Conservation (phyloP, 2,113 vertebrate species). For the Rissa tridactyla region DNA sequence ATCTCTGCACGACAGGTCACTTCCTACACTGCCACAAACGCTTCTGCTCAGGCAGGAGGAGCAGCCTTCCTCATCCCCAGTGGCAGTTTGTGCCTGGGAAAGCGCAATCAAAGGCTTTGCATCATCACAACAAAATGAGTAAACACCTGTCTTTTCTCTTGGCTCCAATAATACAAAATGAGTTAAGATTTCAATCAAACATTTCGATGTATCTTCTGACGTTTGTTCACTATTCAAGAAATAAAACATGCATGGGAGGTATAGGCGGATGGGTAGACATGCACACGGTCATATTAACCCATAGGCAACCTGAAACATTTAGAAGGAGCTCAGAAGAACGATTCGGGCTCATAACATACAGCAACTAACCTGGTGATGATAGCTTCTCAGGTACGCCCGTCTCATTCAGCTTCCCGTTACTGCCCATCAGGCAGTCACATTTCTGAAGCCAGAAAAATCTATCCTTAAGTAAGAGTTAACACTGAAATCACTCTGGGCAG, state of each 20-base stretch:
- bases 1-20: not conserved
- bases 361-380: not conserved
- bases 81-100: not conserved
- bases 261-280: fast-evolving
- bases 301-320: not conserved
- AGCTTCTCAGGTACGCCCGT: not conserved
- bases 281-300: not conserved
- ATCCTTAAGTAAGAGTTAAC: not conserved
- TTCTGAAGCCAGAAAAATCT: not conserved
- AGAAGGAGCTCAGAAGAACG: not conserved
- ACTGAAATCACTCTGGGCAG: not conserved
- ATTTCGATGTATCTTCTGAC: not conserved
- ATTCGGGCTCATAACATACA: not conserved
- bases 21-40: not conserved
- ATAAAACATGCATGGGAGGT: not conserved
- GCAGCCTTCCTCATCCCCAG: not conserved
- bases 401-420: not conserved
- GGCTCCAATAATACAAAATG: not conserved
- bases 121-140: not conserved
- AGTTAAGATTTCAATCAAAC: not conserved
- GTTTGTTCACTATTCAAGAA: not conserved
- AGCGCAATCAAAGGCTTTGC: not conserved
- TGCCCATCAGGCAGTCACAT: not conserved
- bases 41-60: not conserved
- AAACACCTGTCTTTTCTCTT: not conserved